Conservation (phyloP, 2,888 invertebrate species). For the Tipula lateralis region DNA sequence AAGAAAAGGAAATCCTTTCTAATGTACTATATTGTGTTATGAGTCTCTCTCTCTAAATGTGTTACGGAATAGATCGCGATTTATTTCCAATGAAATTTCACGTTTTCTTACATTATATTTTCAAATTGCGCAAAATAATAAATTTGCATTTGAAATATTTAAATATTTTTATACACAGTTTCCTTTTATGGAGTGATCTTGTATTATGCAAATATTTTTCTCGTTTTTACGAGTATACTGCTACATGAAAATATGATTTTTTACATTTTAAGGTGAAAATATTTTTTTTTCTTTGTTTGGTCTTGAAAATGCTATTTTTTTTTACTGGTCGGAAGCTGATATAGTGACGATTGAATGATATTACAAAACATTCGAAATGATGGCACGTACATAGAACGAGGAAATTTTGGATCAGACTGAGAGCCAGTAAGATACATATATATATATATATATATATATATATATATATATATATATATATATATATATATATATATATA, state of each 20-base stretch:
- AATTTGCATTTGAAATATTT: not conserved
- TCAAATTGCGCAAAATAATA: not conserved
- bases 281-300: not conserved
- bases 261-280: not conserved
- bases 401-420: no score
- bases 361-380: no score
- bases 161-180: not conserved
- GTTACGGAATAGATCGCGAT: not conserved
- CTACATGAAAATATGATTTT: not conserved
- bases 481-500: no score
- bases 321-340: not conserved
- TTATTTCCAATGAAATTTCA: not conserved
- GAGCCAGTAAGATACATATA: no score
- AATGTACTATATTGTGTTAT: not conserved
- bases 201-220: not conserved
- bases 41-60: not conserved
- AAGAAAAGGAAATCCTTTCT: slow-evolving; percentile 11
- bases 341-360: no score
- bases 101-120: not conserved
- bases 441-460: no score
- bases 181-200: not conserved
- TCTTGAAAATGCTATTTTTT: not conserved
- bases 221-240: not conserved
- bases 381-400: no score
- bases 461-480: no score